Conservation (phyloP, 2,888 invertebrate species). For the Eretmocerus hayati region DNA sequence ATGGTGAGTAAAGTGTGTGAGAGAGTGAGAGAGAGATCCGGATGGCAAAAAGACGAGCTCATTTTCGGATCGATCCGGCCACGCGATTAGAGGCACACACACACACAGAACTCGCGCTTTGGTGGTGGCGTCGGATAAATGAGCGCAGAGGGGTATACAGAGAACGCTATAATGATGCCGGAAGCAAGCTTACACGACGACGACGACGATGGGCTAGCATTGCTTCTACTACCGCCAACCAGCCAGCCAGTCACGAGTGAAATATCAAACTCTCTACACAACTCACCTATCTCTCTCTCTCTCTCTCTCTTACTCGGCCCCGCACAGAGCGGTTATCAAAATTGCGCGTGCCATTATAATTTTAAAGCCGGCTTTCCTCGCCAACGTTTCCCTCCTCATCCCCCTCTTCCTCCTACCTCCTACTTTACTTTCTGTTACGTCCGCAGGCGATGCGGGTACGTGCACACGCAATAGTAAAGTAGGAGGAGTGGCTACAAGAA, state of each 20-base stretch:
- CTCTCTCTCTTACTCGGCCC: conserved; percentile 15
- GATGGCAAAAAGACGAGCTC: conserved; percentile 24
- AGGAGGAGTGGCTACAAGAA: conserved; percentile 10
- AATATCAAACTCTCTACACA: conserved; percentile 29
- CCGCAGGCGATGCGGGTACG: conserved; percentile 13
- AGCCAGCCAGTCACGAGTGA: conserved; percentile 26
- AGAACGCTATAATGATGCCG: conserved; percentile 24
- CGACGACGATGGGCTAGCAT: conserved; percentile 11
- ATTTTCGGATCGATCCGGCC: conserved; percentile 25
- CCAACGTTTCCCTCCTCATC: conserved; percentile 20
- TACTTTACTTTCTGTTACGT: no score
- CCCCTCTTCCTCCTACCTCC: conserved; percentile 18
- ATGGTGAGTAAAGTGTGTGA: neutral
- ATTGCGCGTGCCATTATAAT: conserved; percentile 47
- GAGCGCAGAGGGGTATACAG: conserved; percentile 8
- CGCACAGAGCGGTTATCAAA: conserved; percentile 44
- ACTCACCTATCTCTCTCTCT: neutral
- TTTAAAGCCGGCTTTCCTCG: conserved; percentile 45
- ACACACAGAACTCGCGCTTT: conserved; percentile 1
- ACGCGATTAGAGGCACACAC: conserved; percentile 22
- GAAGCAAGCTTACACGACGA: conserved; percentile 23
- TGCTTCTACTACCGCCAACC: neutral
- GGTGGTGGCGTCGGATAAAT: neutral
- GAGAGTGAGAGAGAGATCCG: conserved; percentile 2
- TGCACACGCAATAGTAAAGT: neutral